Percentiles rank a stretch among this genome's conserved stretches.
phyloP scores from a whole-genome alignment of 2,888 invertebrate genomes.

The Mimas tiliae region DNA sequence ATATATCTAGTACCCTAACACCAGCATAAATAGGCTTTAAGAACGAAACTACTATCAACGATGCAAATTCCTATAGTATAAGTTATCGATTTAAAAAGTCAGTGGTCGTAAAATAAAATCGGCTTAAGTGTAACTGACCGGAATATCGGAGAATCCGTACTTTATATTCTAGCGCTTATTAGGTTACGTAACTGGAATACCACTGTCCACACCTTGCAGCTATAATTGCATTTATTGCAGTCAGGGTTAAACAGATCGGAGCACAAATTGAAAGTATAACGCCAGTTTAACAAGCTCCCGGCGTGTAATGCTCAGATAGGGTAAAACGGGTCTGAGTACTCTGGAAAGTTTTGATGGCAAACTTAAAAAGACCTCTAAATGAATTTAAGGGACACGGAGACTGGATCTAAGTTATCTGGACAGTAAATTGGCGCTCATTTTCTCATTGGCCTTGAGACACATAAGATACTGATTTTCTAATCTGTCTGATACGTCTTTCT shows the following conservation, averaged over 20 bases:
- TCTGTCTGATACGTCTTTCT: not conserved
- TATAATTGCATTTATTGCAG: constrained; percentile 49
- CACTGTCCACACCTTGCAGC: constrained; percentile 41
- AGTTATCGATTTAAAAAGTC: constrained; percentile 22
- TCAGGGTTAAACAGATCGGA: constrained; percentile 47
- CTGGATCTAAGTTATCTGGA: constrained; percentile 19
- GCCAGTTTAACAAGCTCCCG: not conserved
- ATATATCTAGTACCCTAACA: too few species aligned
- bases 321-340: not conserved
- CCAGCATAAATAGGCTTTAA: not conserved
- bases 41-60: not conserved
- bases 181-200: constrained; percentile 42
- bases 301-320: not conserved
- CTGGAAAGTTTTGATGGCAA: not conserved
- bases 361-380: constrained; percentile 4
- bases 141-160: constrained; percentile 23
- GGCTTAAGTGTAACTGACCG: constrained; percentile 25
- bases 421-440: constrained; percentile 14
- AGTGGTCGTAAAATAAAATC: constrained; percentile 18
- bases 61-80: constrained; percentile 8
- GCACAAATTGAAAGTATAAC: constrained; percentile 31
- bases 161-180: constrained; percentile 19
- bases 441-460: constrained; percentile 22
- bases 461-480: constrained; percentile 22
- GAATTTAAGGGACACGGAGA: not conserved